Percentiles rank a stretch among this genome's conserved stretches.
Evolutionary conservation across 2,113 vertebrate species (phyloP).

Genomic region (Cryptotis parvus): DNA sequence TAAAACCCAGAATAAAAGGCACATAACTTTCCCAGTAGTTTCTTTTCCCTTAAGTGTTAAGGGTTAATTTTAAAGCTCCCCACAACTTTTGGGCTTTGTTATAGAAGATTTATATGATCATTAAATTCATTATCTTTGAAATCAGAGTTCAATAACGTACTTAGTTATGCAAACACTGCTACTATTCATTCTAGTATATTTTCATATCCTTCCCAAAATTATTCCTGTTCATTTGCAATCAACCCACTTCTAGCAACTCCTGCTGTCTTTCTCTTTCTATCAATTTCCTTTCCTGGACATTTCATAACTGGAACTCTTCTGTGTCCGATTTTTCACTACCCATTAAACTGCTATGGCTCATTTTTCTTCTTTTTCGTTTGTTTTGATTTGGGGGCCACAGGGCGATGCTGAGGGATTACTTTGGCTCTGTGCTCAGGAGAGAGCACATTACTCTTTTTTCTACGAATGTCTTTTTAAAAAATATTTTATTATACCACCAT

Average conservation of each 20-base stretch:
- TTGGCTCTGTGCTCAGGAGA: too few relatives aligned
- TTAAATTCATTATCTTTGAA: conserved; percentile 28
- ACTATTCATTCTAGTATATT: background rate
- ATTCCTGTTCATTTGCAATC: background rate
- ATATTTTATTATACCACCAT: too few relatives aligned
- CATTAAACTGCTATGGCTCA: background rate
- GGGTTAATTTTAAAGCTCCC: background rate
- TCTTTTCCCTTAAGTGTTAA: background rate
- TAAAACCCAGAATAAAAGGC: conserved; percentile 17
- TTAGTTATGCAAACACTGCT: background rate
- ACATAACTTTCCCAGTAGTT: conserved; percentile 26
- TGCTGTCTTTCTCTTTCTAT: background rate
- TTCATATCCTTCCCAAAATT: background rate
- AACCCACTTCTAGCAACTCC: background rate
- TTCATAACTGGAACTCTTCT: conserved; percentile 20
- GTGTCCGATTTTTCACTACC: background rate
- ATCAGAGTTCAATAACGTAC: background rate
- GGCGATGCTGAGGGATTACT: too few relatives aligned
- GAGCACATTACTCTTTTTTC: too few relatives aligned
- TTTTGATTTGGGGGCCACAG: too few relatives aligned
- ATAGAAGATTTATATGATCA: background rate
- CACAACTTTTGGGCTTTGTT: background rate
- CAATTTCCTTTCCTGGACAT: background rate
- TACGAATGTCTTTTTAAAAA: too few relatives aligned
- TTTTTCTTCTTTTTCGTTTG: background rate